These are phyloP conservation scores for Palythoa caribaeorum DNA, from an alignment of 92 coral and sea anemone species.

Conservation along the genomic window DNA sequence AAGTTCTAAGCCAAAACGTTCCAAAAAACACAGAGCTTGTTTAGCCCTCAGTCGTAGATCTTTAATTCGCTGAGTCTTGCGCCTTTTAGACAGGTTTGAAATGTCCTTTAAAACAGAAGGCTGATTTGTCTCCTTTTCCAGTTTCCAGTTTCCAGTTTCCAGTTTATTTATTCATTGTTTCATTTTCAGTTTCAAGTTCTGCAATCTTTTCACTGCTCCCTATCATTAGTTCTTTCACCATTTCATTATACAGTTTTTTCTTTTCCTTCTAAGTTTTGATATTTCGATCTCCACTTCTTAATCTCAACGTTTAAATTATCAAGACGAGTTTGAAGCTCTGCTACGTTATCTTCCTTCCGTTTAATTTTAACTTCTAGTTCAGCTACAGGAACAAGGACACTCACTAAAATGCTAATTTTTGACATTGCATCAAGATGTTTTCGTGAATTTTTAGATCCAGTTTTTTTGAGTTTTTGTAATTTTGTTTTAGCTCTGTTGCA, in stretches of 20 bases:
- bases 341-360: conserved; percentile 25
- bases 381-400: conserved; percentile 50
- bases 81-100: not conserved
- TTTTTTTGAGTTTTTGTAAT: conserved; percentile 23
- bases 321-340: conserved; percentile 38
- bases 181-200: conserved; percentile 29
- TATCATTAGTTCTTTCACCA: conserved; percentile 13
- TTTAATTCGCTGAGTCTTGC: too few species aligned
- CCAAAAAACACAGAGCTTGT: not conserved
- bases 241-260: conserved; percentile 51
- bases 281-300: conserved; percentile 59
- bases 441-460: conserved; percentile 37
- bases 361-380: conserved; percentile 53
- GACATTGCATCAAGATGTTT: conserved; percentile 38
- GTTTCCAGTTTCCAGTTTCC: too few species aligned
- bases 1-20: not conserved
- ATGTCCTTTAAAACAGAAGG: conserved; percentile 18
- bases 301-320: conserved; percentile 58
- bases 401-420: conserved; percentile 45
- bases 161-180: conserved; percentile 39
- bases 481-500: conserved; percentile 41
- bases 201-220: conserved; percentile 23
- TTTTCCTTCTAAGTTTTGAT: conserved; percentile 63
- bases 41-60: too few species aligned
- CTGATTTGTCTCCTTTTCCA: conserved; percentile 13